Evolutionary conservation across 2,888 invertebrate genomes (phyloP).

Genomic region (Lamellibrachia satsuma): DNA sequence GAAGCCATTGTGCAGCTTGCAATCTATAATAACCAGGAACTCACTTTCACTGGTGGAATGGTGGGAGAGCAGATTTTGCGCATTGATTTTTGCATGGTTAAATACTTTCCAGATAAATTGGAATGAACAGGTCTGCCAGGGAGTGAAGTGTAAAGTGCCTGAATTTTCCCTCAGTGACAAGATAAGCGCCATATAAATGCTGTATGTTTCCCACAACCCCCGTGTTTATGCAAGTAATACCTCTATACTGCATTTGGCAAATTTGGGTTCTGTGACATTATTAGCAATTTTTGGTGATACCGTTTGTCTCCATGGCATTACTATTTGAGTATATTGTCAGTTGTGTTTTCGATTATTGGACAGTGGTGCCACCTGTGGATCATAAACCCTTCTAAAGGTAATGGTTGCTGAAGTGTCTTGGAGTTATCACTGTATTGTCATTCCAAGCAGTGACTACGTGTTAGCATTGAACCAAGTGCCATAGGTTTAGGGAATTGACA

Average conservation of each 20-base stretch:
- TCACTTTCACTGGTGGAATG: neutral
- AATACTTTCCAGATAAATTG: neutral
- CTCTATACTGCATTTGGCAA: neutral
- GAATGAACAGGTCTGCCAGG: neutral
- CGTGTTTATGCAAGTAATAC: neutral
- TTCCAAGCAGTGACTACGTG: no score
- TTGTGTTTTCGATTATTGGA: neutral
- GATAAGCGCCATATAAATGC: neutral
- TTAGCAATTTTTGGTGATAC: neutral
- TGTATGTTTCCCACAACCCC: neutral
- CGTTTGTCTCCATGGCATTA: neutral
- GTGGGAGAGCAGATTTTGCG: neutral
- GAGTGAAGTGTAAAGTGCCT: neutral
- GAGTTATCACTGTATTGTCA: no score
- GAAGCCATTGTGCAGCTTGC: neutral
- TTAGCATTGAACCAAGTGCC: no score
- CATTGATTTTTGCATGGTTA: neutral
- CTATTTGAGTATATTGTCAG: neutral
- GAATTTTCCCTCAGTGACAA: neutral
- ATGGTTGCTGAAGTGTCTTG: neutral
- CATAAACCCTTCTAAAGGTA: neutral
- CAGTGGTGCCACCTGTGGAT: neutral
- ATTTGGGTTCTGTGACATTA: neutral
- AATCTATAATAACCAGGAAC: no score
- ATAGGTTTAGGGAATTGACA: no score